phyloP scores from a whole-genome alignment of 2,797 vertebrate species.

The Pipistrellus pipistrellus region DNA sequence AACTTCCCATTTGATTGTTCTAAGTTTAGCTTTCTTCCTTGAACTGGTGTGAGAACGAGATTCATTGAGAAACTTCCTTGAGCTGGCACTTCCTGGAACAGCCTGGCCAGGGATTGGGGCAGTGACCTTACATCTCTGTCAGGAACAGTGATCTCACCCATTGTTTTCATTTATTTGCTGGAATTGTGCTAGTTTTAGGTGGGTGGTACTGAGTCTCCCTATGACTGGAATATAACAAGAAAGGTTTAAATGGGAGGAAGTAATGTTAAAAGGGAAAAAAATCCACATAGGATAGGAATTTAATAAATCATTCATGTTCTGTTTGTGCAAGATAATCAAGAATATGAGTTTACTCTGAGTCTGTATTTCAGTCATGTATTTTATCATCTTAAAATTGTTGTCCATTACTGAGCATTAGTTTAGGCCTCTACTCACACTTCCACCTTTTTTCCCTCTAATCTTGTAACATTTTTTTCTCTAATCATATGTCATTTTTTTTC shows the following conservation, averaged over 20 bases:
- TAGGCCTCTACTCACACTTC: neutral
- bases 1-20: neutral
- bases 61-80: constrained; percentile 52
- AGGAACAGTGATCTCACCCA: constrained; percentile 53
- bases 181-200: constrained; percentile 25
- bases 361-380: neutral
- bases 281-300: neutral
- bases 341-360: neutral
- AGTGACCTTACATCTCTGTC: constrained; percentile 65
- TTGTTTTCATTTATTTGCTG: constrained; percentile 74
- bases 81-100: neutral
- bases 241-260: constrained; percentile 75
- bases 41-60: constrained; percentile 31
- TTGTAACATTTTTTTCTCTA: neutral
- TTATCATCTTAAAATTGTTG: constrained; percentile 30
- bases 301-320: constrained; percentile 51
- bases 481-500: neutral
- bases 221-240: constrained; percentile 64
- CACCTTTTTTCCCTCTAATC: constrained; percentile 23
- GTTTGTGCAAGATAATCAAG: constrained; percentile 56
- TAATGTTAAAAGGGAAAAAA: constrained; percentile 51
- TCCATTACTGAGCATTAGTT: neutral
- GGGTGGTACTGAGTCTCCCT: constrained; percentile 17
- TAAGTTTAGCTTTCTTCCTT: constrained; percentile 24
- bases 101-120: neutral